Conservation (phyloP, 2,797 vertebrate species). For the Carapus acus region DNA sequence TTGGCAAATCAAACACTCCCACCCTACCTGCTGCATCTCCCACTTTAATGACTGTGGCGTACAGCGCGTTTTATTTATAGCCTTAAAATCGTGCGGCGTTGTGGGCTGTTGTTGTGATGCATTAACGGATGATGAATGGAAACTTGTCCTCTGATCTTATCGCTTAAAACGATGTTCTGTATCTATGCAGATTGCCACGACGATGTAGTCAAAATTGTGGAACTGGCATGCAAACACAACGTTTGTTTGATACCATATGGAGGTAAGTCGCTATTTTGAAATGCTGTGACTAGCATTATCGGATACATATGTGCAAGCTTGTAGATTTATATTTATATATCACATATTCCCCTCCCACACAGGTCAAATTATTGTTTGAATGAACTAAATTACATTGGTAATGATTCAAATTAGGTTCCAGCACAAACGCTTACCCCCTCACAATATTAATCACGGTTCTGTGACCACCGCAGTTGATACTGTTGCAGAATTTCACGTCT, state of each 20-base stretch:
- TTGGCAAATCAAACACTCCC: constrained; percentile 35
- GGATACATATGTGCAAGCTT: neutral
- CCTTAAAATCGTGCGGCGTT: constrained; percentile 16
- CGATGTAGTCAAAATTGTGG: constrained; percentile 93
- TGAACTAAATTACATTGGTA: neutral
- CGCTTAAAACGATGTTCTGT: constrained; percentile 19
- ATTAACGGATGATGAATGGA: constrained; percentile 15
- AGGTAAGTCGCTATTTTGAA: constrained; percentile 72
- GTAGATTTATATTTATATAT: constrained; percentile 4
- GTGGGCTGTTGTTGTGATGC: constrained; percentile 19
- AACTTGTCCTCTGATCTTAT: constrained; percentile 6
- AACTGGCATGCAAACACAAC: constrained; percentile 91
- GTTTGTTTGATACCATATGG: constrained; percentile 97
- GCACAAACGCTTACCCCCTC: neutral
- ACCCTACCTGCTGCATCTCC: constrained; percentile 13
- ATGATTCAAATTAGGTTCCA: neutral
- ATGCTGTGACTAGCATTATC: constrained; percentile 20
- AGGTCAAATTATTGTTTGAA: constrained; percentile 4
- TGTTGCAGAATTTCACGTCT: neutral
- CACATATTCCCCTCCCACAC: neutral
- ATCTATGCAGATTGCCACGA: constrained; percentile 82
- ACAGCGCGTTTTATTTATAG: constrained; percentile 34
- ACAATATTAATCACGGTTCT: neutral
- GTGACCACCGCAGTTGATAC: neutral
- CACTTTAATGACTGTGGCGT: constrained; percentile 19